These are phyloP conservation scores for Melolontha melolontha DNA, from an alignment of 2,888 invertebrate genomes.

Conservation along the genomic window DNA sequence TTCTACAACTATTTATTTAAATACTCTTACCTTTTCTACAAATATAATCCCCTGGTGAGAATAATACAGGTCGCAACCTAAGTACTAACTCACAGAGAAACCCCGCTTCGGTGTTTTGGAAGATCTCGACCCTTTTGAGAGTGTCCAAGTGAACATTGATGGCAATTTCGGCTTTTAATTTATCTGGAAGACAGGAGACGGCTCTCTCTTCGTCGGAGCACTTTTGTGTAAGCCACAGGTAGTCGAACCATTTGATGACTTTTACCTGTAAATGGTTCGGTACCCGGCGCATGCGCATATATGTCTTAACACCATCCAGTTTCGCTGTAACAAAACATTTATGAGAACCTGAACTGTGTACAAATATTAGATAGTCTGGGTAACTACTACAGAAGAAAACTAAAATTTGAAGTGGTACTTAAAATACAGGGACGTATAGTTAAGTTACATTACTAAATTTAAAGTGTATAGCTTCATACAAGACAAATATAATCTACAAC, in stretches of 20 bases:
- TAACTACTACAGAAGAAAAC: conserved; percentile 24
- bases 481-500: too few species aligned
- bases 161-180: conserved; percentile 98
- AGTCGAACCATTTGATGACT: conserved; percentile 99
- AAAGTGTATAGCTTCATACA: too few species aligned
- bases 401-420: conserved; percentile 5
- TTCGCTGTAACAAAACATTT: conserved; percentile 80
- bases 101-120: conserved; percentile 99
- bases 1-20: too few species aligned
- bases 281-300: conserved; percentile 97
- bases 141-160: conserved; percentile 99
- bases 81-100: conserved; percentile 98
- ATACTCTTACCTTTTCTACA: conserved; percentile 92
- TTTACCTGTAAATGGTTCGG: conserved; percentile 96
- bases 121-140: conserved; percentile 96
- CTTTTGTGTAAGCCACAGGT: conserved; percentile 98
- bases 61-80: conserved; percentile 92
- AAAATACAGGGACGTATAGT: background rate
- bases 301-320: conserved; percentile 97
- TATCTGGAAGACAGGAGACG: conserved; percentile 95
- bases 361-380: background rate
- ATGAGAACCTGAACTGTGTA: conserved; percentile 15
- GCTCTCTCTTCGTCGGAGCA: conserved; percentile 97
- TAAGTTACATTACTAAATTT: too few species aligned
- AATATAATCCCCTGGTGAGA: conserved; percentile 98